These are phyloP conservation scores for Amphiura filiformis DNA, from an alignment of 35 echinoderm and acorn worm species.

Conservation along the genomic window DNA sequence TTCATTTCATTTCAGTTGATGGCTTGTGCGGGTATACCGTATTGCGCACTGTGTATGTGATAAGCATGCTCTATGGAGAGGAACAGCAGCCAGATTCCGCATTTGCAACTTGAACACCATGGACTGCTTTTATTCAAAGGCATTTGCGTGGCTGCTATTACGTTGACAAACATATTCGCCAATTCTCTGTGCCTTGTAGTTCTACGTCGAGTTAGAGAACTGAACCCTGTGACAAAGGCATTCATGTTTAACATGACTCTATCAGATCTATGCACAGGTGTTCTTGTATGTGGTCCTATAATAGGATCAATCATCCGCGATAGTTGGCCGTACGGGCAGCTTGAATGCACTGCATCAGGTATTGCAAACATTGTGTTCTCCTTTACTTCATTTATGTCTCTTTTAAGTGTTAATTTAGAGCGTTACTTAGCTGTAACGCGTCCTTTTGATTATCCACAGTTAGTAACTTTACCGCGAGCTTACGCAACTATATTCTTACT, in stretches of 20 bases:
- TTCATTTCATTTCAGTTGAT: too few relatives aligned
- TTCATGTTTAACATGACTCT: not conserved
- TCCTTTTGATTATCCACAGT: not conserved
- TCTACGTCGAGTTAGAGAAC: not conserved
- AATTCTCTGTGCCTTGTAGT: slow-evolving; percentile 22
- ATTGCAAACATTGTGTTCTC: not conserved
- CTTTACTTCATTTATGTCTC: not conserved
- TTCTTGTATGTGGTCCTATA: not conserved
- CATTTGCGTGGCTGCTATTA: not conserved
- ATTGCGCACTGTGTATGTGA: too few relatives aligned
- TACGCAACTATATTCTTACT: not conserved
- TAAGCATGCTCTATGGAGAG: too few relatives aligned
- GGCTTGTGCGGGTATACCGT: too few relatives aligned
- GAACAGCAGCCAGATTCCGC: too few relatives aligned
- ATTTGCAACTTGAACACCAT: too few relatives aligned
- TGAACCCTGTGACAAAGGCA: not conserved
- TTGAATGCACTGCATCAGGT: not conserved
- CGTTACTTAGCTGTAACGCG: not conserved
- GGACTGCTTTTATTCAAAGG: not conserved
- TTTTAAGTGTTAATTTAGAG: not conserved
- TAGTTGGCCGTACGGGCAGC: not conserved
- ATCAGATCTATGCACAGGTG: not conserved
- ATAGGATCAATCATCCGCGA: not conserved
- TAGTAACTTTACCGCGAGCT: not conserved
- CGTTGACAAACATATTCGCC: not conserved